phyloP scores from a whole-genome alignment of 2,113 vertebrate genomes.

The Tachysurus vachellii region DNA sequence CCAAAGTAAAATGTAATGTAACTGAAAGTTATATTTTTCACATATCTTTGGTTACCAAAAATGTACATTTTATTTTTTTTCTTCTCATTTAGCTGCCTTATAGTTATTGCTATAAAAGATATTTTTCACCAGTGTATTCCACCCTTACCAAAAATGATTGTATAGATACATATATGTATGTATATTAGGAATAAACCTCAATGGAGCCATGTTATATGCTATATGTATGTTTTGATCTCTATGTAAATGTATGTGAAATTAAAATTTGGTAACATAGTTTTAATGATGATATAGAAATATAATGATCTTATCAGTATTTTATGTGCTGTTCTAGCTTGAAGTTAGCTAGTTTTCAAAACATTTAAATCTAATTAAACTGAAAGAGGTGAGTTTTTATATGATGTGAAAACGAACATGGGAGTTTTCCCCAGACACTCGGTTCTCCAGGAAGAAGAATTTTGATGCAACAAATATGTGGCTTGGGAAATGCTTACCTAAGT shows the following conservation, averaged over 20 bases:
- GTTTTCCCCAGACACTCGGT: background rate
- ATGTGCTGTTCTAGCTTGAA: background rate
- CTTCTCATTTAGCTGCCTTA: constrained; percentile 40
- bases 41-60: constrained; percentile 35
- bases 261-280: background rate
- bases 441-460: background rate
- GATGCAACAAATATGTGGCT: background rate
- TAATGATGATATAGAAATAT: background rate
- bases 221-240: background rate
- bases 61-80: constrained; percentile 33
- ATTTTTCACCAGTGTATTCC: constrained; percentile 38
- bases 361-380: background rate
- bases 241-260: constrained; percentile 15
- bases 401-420: background rate
- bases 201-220: background rate
- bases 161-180: constrained; percentile 40
- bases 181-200: constrained; percentile 45
- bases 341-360: background rate
- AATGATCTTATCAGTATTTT: background rate
- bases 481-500: background rate
- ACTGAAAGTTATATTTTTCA: constrained; percentile 38
- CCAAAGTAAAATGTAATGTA: constrained; percentile 18
- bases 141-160: constrained; percentile 41
- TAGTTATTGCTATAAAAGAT: constrained; percentile 13
- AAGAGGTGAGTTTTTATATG: background rate